Base-by-base conservation (phyloP, 1,140 invertebrate genomes). In the Drosophila sucinea region DNA sequence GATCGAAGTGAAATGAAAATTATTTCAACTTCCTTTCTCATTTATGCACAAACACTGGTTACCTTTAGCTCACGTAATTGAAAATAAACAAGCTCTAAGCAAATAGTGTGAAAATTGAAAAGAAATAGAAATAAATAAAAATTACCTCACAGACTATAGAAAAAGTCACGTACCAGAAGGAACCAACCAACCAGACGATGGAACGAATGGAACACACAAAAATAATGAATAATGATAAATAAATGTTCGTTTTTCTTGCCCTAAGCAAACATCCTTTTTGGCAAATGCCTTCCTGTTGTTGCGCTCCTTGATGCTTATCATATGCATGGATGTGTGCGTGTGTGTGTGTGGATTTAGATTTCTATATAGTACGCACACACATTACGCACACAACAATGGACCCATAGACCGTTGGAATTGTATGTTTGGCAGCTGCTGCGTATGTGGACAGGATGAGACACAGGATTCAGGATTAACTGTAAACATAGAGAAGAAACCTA, bases 191-290 rank as follows among this genome's bases (percentile, higher is more conserved):
- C 35, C 17, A 47, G 41, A 35, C 5, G 8, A 35, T 4, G 11
- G 8, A 38, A 10, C 2, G 10, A 38, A 11, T 10, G 11, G 3
- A 38, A 38, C 1, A 47, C 6, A 25, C 33, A 2, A 55, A 54
- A 65, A 65, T 60, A 51, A 51, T 51, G 44, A 51, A 51, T 51
- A 51, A 51, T 51, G 44, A 51, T 51, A 51, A 51, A 51, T 51
- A 51, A 51, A 51, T 27, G 25, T 47, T 47, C 64, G 61, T 35
- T 35, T 54, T 51, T 65, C 40, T 51, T 51, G 44, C 23, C 83
- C 82, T 87, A 85, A 86, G 79, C 70, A 86, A 86, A 86, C 83
- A 86, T 86, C 83, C 82, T 85, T 86, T 55, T 85, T 76, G 73
- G 77, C 81, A 83, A 80, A 67, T 35, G 47, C 29, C 55, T 87